Base-by-base conservation (phyloP, 2,888 invertebrate species). In the Silvanus unidentatus region DNA sequence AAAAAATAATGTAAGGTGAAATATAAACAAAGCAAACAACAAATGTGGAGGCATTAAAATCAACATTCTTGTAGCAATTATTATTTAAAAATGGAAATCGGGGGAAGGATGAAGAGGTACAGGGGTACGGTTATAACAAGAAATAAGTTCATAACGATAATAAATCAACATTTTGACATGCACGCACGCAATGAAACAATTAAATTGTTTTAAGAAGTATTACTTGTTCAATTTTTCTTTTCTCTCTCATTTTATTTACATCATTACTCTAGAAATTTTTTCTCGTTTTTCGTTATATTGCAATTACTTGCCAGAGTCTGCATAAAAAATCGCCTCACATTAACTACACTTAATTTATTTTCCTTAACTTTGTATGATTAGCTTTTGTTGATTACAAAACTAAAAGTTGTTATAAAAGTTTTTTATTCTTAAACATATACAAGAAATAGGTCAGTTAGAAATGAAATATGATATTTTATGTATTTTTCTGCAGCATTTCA, bases 141-240 rank as follows among this genome's bases (percentile, higher is more conserved):
- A 37, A 15, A 37, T 37, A 37, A 37, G 37, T 13, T n/a, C 4
- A 15, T 9, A 16, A 32, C 15, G n/a, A 16, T 37, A 9, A 37
- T 37, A 37, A 37, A 37, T 37, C 37, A 37, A 37, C 37, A 37
- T 37, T 37, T 37, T 37, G 37, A 37, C 37, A 37, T 13, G 37
- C 16, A 16, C n/a, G 37, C 37, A 37, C 37, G 37, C 37, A 37
- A 37, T 37, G 37, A 37, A 37, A 37, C 37, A 37, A 37, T 37
- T 37, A 37, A 37, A 37, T 37, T 37, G 37, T 37, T 37, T 37
- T 32, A 32, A 37, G 16, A 32, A 37, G 12, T 16, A 37, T 15
- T 15, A 13, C 37, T 11, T 15, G 37, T 16, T 37, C 37, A n/a
- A 10, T 37, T 37, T 16, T 37, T 37, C 32, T 22, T 22, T 22